phyloP scores from a whole-genome alignment of 2,888 invertebrate species.

The Seira musarum region DNA sequence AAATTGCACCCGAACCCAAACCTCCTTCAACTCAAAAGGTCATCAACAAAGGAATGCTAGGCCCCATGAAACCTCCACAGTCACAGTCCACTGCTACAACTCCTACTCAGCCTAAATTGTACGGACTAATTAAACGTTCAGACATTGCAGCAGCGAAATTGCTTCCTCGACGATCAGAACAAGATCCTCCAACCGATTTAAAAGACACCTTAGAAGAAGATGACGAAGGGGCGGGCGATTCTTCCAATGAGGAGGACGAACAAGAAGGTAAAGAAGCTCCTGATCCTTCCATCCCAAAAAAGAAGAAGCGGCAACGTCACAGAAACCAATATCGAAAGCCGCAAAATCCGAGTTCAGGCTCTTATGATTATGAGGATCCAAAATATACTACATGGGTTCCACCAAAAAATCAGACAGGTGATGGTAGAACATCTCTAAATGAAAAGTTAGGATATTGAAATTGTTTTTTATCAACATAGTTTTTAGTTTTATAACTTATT shows the following conservation, averaged over 20 bases:
- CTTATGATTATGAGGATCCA: slow-evolving; percentile 71
- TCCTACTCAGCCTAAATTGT: slow-evolving; percentile 7
- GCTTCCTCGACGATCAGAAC: background rate
- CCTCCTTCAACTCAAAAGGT: background rate
- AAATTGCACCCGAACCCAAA: background rate
- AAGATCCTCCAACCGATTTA: background rate
- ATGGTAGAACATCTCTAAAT: slow-evolving; percentile 84
- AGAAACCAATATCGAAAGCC: slow-evolving; percentile 20
- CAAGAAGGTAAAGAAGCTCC: background rate
- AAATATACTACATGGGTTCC: slow-evolving; percentile 87
- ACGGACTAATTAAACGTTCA: slow-evolving; percentile 34
- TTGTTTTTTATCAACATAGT: too few relatives aligned
- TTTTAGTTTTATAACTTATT: too few relatives aligned
- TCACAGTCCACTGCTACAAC: background rate
- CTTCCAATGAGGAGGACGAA: background rate
- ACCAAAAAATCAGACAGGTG: slow-evolving; percentile 82
- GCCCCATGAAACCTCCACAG: slow-evolving; percentile 25
- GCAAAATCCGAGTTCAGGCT: slow-evolving; percentile 32
- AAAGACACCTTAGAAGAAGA: slow-evolving; percentile 27
- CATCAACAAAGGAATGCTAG: background rate
- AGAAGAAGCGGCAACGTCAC: slow-evolving; percentile 31
- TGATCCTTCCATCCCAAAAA: background rate
- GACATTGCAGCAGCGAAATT: slow-evolving; percentile 24
- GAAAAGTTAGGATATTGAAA: slow-evolving; percentile 83
- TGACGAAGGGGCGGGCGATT: slow-evolving; percentile 11